phyloP scores from a whole-genome alignment of 2,113 vertebrate genomes.

The Phylloscopus whistleri region DNA sequence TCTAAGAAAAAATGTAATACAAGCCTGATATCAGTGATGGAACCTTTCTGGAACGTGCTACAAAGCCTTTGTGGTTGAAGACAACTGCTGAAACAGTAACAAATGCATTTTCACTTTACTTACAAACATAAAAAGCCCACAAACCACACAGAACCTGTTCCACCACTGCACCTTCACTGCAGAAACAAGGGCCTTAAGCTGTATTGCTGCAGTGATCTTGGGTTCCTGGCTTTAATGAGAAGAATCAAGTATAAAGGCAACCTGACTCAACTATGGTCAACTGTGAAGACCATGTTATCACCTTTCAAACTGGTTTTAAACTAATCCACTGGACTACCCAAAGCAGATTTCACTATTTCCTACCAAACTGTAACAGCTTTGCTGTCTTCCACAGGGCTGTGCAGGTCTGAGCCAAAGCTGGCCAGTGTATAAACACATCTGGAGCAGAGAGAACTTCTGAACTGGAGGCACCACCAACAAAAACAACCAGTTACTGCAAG shows the following conservation, averaged over 20 bases:
- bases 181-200: neutral
- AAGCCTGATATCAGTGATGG: neutral
- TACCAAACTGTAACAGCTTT: neutral
- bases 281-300: neutral
- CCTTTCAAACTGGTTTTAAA: neutral
- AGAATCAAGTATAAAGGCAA: neutral
- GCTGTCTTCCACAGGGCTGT: neutral
- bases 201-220: neutral
- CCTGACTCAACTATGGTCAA: neutral
- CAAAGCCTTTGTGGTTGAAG: neutral
- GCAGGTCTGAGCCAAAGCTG: neutral
- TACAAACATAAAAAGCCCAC: neutral
- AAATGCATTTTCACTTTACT: conserved; percentile 1
- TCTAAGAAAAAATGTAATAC: neutral
- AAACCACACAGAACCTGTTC: neutral
- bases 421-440: neutral
- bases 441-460: neutral
- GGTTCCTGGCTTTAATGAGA: neutral
- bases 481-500: neutral
- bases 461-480: neutral
- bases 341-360: neutral
- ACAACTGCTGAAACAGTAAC: neutral
- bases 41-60: conserved; percentile 2
- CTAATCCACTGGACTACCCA: neutral
- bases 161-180: neutral